Evolutionary conservation across 1,140 invertebrate genomes (phyloP), one percentile per base, ranked within the genome.

Genomic region (Hycleus phaleratus): DNA sequence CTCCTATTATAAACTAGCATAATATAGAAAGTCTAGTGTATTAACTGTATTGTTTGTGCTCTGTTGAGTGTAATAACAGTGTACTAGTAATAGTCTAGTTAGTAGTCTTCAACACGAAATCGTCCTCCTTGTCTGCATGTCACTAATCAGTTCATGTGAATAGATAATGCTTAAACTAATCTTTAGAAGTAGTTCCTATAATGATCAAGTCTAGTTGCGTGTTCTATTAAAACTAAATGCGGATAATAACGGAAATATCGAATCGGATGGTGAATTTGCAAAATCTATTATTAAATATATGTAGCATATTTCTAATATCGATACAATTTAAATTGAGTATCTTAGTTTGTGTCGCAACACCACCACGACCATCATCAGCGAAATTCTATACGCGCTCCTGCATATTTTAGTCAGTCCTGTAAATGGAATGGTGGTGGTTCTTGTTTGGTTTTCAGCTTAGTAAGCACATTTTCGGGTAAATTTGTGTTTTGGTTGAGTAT

Each of bases 371-470:
- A 18, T 18, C 18, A 9, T 44, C 26, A 46, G 43, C 52, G 53
- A 48, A 58, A 58, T 51, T 58, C 51, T 61, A 61, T 58, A 58
- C 60, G 60, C 55, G 50, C 49, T 54, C 49, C 50, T 58, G 60
- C 60, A 61, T 61, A 61, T 61, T 61, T 61, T 57, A 61, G 56
- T 49, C 53, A 24, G 56, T 46, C 47, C 53, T 58, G 56, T 61
- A 61, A 61, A 61, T 61, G 60, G 56, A 61, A 57, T 49, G 49
- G 39, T 42, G 45, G 18, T 18, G 32, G 4, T 43, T 53, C 50
- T 55, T 61, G 60, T 61, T 61, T 61, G 60, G 55, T 61, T 61
- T 61, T 53, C 49, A 49, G 60, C 60, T 61, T 61, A 58, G 55
- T 45, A 58, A 61, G 60, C 59, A 61, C 60, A 58, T 61, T 61